phyloP scores from a whole-genome alignment of 2,888 invertebrate species.

The Dione vanillae region DNA sequence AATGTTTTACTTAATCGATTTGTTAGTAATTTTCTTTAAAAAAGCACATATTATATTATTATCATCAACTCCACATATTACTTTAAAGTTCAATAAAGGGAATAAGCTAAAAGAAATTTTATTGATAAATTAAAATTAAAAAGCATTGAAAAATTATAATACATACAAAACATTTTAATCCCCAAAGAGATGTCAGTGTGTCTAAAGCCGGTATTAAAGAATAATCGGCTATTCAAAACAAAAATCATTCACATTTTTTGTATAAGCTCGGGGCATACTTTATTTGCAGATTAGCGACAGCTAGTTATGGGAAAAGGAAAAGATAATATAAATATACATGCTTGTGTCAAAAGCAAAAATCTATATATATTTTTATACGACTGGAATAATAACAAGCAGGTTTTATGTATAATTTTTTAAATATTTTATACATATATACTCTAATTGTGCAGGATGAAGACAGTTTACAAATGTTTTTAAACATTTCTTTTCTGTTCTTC shows the following conservation, averaged over 20 bases:
- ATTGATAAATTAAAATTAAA: neutral
- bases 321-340: neutral
- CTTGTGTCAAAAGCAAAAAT: no score
- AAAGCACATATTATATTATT: neutral
- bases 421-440: neutral
- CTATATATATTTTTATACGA: no score
- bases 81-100: neutral
- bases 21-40: no score
- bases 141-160: neutral
- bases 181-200: conserved; percentile 18
- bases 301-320: neutral
- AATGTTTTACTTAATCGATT: no score
- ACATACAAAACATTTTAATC: conserved; percentile 15
- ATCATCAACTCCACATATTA: neutral
- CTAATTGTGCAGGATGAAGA: no score
- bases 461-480: no score
- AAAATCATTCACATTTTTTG: conserved; percentile 29
- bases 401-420: neutral
- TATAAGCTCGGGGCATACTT: conserved; percentile 16
- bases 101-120: neutral
- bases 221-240: conserved; percentile 31
- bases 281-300: neutral
- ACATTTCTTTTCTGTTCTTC: no score
- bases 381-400: no score
- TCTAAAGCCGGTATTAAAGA: conserved; percentile 31